Conservation (phyloP, 2,888 invertebrate genomes). For the Pterobdella sp. region DNA sequence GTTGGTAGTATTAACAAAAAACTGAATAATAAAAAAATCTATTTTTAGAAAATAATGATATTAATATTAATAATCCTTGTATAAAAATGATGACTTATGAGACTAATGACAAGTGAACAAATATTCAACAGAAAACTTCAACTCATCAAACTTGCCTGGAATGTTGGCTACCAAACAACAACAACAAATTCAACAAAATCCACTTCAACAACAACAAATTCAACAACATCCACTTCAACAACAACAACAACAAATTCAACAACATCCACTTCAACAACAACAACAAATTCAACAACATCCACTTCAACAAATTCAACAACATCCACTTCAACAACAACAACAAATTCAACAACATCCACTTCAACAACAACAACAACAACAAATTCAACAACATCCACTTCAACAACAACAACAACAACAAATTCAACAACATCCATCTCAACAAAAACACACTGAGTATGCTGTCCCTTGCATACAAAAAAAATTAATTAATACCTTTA, state of each 20-base stretch:
- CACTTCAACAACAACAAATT: neutral
- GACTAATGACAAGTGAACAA: too few relatives aligned
- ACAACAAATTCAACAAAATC: neutral
- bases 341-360: neutral
- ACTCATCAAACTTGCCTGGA: too few relatives aligned
- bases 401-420: constrained; percentile 5
- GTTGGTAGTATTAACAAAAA: too few relatives aligned
- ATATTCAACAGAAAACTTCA: too few relatives aligned
- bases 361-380: constrained; percentile 1
- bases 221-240: neutral
- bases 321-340: neutral
- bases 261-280: too few relatives aligned
- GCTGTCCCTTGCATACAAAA: neutral
- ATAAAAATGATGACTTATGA: too few relatives aligned
- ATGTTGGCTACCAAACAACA: too few relatives aligned
- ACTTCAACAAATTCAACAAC: neutral
- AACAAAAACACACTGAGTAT: too few relatives aligned
- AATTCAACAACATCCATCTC: neutral
- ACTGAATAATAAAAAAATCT: too few relatives aligned
- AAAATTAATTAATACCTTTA: too few relatives aligned
- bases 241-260: neutral
- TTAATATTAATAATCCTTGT: too few relatives aligned
- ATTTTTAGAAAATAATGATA: too few relatives aligned
- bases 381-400: neutral
- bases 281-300: neutral